phyloP scores from a whole-genome alignment of 2,888 invertebrate species.

The Drosophila meridionalis region DNA sequence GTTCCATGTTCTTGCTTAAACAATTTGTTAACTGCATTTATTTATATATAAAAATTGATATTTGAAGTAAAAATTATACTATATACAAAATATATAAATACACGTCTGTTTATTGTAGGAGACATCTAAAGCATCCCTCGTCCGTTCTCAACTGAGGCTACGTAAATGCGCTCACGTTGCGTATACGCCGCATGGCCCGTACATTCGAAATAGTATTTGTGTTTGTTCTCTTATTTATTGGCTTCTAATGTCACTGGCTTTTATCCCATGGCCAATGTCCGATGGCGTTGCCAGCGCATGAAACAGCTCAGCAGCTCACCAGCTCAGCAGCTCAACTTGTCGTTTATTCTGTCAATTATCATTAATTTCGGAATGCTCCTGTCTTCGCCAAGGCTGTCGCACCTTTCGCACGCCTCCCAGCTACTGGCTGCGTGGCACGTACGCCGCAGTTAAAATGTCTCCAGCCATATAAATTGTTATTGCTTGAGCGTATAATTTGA shows the following conservation, averaged over 20 bases:
- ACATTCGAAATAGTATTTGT: slow-evolving; percentile 55
- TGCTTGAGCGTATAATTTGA: slow-evolving; percentile 59
- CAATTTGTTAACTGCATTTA: too few relatives aligned
- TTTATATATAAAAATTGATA: too few relatives aligned
- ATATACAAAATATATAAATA: background rate
- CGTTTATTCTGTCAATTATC: slow-evolving; percentile 82
- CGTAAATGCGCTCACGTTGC: slow-evolving; percentile 23
- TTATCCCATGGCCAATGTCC: slow-evolving; percentile 48
- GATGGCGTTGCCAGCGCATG: slow-evolving; percentile 11
- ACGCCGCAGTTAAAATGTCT: slow-evolving; percentile 48
- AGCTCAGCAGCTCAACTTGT: slow-evolving; percentile 76
- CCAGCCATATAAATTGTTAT: slow-evolving; percentile 71
- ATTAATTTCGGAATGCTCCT: slow-evolving; percentile 76
- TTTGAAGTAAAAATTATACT: too few relatives aligned
- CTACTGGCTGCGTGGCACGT: slow-evolving; percentile 37
- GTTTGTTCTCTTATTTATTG: slow-evolving; percentile 72
- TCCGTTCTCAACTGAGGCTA: background rate
- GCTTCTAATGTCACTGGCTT: slow-evolving; percentile 71
- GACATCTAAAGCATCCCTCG: background rate
- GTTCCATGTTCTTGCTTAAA: too few relatives aligned
- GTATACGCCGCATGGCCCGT: slow-evolving; percentile 37
- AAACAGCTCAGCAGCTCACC: slow-evolving; percentile 23
- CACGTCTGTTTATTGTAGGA: background rate
- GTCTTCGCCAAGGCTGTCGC: slow-evolving; percentile 63
- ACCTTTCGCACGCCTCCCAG: slow-evolving; percentile 53